Evolutionary conservation across 1,140 invertebrate species (phyloP).

Genomic region (Macrosteles quadrilineatus): DNA sequence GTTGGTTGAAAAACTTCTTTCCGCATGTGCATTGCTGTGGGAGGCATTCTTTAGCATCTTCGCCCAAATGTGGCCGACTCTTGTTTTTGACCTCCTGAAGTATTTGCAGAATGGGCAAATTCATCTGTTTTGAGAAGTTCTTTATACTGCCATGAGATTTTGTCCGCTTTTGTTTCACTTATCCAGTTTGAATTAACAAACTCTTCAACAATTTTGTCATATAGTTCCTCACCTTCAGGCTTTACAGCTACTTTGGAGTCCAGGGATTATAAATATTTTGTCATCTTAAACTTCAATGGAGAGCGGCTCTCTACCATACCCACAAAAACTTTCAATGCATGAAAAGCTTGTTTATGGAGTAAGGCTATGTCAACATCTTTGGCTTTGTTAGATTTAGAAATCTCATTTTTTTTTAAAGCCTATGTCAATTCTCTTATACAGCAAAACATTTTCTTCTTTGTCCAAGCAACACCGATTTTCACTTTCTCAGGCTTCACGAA

Average conservation of each 20-base stretch:
- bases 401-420: not conserved
- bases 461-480: not conserved
- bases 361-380: not conserved
- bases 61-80: slow-evolving; percentile 25
- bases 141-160: not conserved
- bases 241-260: slow-evolving; percentile 7
- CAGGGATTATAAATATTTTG: slow-evolving; percentile 8
- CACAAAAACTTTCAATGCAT: slow-evolving; percentile 19
- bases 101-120: not conserved
- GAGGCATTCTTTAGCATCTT: too few relatives aligned
- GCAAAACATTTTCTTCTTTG: slow-evolving; percentile 15
- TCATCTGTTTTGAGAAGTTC: not conserved
- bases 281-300: slow-evolving; percentile 28
- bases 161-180: not conserved
- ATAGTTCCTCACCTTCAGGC: not conserved
- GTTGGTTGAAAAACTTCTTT: too few relatives aligned
- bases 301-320: not conserved
- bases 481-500: not conserved
- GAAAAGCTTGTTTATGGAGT: not conserved
- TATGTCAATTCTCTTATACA: not conserved
- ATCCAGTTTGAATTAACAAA: not conserved
- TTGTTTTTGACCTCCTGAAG: not conserved
- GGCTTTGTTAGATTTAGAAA: not conserved
- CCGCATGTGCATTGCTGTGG: too few relatives aligned
- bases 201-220: not conserved